phyloP scores from a whole-genome alignment of 2,888 invertebrate genomes.

The Drosophila paucipuncta region DNA sequence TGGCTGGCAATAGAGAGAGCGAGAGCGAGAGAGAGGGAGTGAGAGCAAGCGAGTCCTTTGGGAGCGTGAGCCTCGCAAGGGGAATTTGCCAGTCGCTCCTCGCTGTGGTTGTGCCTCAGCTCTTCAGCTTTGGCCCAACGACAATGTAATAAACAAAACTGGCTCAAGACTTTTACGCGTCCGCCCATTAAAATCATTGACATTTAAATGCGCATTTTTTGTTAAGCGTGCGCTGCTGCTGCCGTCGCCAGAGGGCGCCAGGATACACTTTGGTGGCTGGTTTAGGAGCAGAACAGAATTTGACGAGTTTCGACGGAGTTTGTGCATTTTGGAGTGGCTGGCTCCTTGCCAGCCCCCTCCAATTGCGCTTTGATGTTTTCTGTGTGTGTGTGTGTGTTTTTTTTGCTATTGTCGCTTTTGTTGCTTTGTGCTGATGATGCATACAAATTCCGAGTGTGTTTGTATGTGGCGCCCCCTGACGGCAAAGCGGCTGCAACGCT shows the following conservation, averaged over 20 bases:
- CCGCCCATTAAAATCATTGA: conserved; percentile 82
- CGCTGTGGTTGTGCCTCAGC: conserved; percentile 20
- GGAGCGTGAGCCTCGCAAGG: conserved; percentile 7
- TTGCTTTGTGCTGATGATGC: conserved; percentile 64
- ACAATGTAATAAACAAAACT: conserved; percentile 76
- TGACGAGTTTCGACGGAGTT: conserved; percentile 29
- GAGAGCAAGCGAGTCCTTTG: conserved; percentile 35
- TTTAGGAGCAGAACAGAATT: conserved; percentile 8
- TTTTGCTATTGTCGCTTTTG: conserved; percentile 54
- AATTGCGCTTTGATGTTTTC: conserved; percentile 63
- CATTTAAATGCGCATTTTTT: conserved; percentile 74
- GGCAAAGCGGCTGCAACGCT: conserved; percentile 31
- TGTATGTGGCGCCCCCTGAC: conserved; percentile 42
- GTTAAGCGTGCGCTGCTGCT: conserved; percentile 19
- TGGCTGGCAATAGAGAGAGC: conserved; percentile 15
- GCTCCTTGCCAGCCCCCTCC: conserved; percentile 6
- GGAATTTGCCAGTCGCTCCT: conserved; percentile 10
- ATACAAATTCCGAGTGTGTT: conserved; percentile 55
- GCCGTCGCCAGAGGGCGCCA: conserved; percentile 55
- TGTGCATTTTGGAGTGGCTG: conserved; percentile 40
- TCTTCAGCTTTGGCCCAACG: conserved; percentile 45
- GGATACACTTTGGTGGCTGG: conserved; percentile 61
- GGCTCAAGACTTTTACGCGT: conserved; percentile 77
- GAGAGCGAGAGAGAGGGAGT: too few relatives aligned
- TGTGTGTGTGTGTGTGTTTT: conserved; percentile 23